These are phyloP conservation scores for Conus ventricosus DNA, from an alignment of 1,140 invertebrate species.

Conservation along the genomic window DNA sequence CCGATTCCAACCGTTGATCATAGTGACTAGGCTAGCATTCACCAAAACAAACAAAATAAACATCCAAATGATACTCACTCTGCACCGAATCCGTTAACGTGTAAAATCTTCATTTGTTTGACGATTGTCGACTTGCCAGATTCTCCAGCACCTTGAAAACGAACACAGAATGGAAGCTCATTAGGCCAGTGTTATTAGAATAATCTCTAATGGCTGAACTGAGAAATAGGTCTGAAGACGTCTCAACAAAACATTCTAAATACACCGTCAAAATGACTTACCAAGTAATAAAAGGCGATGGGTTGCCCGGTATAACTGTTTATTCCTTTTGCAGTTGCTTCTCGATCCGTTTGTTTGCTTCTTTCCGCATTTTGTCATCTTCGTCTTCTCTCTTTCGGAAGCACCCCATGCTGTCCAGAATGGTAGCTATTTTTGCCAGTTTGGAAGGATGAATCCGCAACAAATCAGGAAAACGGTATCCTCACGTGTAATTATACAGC, in stretches of 20 bases:
- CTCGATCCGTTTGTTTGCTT: slow-evolving; percentile 98
- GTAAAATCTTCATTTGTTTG: slow-evolving; percentile 99
- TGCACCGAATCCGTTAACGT: slow-evolving; percentile 94
- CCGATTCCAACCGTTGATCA: slow-evolving; percentile 39
- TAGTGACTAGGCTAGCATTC: slow-evolving; percentile 31
- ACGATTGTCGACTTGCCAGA: slow-evolving; percentile 99
- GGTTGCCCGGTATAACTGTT: slow-evolving; percentile 97
- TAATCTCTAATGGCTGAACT: slow-evolving; percentile 38
- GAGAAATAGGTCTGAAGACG: slow-evolving; percentile 35
- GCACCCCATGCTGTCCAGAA: slow-evolving; percentile 72
- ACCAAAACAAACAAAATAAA: slow-evolving; percentile 41
- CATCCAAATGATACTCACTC: slow-evolving; percentile 66
- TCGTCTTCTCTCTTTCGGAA: slow-evolving; percentile 78
- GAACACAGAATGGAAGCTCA: slow-evolving; percentile 58
- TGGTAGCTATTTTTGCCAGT: slow-evolving; percentile 66
- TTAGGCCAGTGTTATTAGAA: slow-evolving; percentile 51
- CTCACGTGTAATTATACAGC: slow-evolving; percentile 45
- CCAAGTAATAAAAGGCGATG: slow-evolving; percentile 95
- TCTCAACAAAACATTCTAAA: slow-evolving; percentile 3
- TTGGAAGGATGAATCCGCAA: slow-evolving; percentile 51
- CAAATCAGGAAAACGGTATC: slow-evolving; percentile 41
- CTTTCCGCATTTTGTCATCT: slow-evolving; percentile 95
- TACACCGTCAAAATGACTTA: slow-evolving; percentile 73
- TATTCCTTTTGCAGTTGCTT: slow-evolving; percentile 99
- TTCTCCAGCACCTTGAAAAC: slow-evolving; percentile 76